These are phyloP conservation scores for Lydus trimaculatus DNA, from an alignment of 2,888 invertebrate species.

Conservation along the genomic window DNA sequence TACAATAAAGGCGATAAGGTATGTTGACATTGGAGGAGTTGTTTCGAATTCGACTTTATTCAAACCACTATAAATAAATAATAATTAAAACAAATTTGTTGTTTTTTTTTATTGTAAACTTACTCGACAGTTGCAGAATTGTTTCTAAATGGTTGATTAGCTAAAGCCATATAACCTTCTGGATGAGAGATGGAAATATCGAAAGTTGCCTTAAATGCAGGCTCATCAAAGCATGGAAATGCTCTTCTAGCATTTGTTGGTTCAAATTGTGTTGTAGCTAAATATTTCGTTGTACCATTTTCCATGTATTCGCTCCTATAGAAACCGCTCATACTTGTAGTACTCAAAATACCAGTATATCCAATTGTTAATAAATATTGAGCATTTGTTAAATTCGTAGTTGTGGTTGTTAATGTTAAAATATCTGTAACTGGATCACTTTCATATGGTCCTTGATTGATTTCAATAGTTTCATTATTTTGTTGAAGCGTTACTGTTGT, in stretches of 20 bases:
- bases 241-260: slow-evolving; percentile 71
- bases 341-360: slow-evolving; percentile 47
- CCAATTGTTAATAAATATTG: slow-evolving; percentile 43
- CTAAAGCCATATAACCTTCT: slow-evolving; percentile 45
- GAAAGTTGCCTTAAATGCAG: slow-evolving; percentile 73
- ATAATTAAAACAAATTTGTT: slow-evolving; percentile 12
- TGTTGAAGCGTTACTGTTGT: neutral
- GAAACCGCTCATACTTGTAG: slow-evolving; percentile 60
- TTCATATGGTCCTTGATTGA: neutral
- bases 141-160: slow-evolving; percentile 33
- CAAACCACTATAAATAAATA: neutral
- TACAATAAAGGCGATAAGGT: slow-evolving; percentile 74
- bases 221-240: slow-evolving; percentile 82
- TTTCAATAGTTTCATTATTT: neutral
- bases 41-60: slow-evolving; percentile 46
- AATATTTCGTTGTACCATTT: slow-evolving; percentile 55
- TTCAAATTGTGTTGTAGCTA: slow-evolving; percentile 75
- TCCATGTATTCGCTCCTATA: slow-evolving; percentile 56
- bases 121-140: slow-evolving; percentile 11
- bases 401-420: slow-evolving; percentile 11
- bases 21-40: slow-evolving; percentile 69
- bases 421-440: slow-evolving; percentile 20
- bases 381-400: slow-evolving; percentile 17
- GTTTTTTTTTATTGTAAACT: slow-evolving; percentile 9
- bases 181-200: slow-evolving; percentile 60